Evolutionary conservation across 2,888 invertebrate genomes (phyloP), one percentile per base, ranked within the genome.

Genomic region (Mamestra brassicae): DNA sequence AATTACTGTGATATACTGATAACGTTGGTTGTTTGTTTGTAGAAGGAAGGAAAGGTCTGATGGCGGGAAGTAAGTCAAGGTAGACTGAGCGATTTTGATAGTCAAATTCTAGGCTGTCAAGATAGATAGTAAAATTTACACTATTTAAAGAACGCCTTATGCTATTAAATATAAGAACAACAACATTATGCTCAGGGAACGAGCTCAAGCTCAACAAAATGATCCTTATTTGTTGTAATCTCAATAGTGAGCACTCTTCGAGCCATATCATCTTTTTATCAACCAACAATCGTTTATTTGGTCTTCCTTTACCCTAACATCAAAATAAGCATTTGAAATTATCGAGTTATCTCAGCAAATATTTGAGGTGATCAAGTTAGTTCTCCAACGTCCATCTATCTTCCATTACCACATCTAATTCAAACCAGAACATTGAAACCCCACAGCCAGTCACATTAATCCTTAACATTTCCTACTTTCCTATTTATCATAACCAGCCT

Each of bases 1-100:
- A 85, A 86, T 78, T 77, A 67, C 50, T 61, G 45, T 78, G 74
- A 79, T 83, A 73, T 62, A 58, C 57, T 76, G 83, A 78, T 83
- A 84, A 83, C 52, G 17, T 8, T 7, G 42, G 17, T 38, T 55
- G 17, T 63, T 69, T 66, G 58, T 36, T 60, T 71, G 65, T 6
- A 66, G 13, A 8, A 10, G 54, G 54, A 54, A 68, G 26, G 55
- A 60, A 63, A 66, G 38, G 10, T 69, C 15, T 3, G 13, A 38
- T 42, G 47, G 58, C n/a, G 15, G 17, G 52, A 50, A 50, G 50
- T 58, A 26, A 50, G 26, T 45, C 13, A 3, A 58, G 10, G 36
- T 17, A 17, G 15, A 2, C 15, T 45, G 7, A 5, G n/a, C 15
- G 26, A 11, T 26, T 26, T 15, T 38, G 10, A 15, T 36, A 60